Evolutionary conservation across 2,113 vertebrate species (phyloP).

Genomic region (Coreoperca whiteheadi): DNA sequence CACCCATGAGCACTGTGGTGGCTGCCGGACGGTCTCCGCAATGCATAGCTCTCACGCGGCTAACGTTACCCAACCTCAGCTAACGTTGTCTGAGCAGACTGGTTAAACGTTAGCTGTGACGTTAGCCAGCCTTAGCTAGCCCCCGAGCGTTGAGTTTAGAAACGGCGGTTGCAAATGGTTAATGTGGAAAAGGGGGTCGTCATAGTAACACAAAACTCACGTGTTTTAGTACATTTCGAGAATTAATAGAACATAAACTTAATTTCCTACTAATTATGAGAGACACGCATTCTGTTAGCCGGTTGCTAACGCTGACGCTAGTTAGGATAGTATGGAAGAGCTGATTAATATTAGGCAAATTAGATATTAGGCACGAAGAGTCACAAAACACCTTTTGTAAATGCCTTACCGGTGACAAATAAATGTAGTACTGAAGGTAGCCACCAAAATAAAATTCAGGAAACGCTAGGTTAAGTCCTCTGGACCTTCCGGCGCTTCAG

Average conservation of each 20-base stretch:
- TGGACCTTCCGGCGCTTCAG: not conserved
- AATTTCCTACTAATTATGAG: not conserved
- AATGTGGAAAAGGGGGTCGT: not conserved
- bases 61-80: not conserved
- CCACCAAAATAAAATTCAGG: conserved; percentile 4
- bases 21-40: not conserved
- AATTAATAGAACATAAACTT: not conserved
- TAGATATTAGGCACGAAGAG: not conserved
- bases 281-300: conserved; percentile 16
- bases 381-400: not conserved
- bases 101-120: not conserved
- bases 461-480: not conserved
- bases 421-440: not conserved
- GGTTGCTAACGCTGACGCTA: conserved; percentile 5
- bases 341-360: not conserved
- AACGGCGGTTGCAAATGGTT: not conserved
- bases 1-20: not conserved
- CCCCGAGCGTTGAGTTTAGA: not conserved
- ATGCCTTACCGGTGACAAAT: conserved; percentile 43
- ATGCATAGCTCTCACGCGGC: not conserved
- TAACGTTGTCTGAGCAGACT: not conserved
- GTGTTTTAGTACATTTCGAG: accelerated
- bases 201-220: not conserved
- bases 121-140: not conserved
- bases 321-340: not conserved